phyloP scores from a whole-genome alignment of 2,113 vertebrate species.

The Sinocyclocheilus rhinocerous region DNA sequence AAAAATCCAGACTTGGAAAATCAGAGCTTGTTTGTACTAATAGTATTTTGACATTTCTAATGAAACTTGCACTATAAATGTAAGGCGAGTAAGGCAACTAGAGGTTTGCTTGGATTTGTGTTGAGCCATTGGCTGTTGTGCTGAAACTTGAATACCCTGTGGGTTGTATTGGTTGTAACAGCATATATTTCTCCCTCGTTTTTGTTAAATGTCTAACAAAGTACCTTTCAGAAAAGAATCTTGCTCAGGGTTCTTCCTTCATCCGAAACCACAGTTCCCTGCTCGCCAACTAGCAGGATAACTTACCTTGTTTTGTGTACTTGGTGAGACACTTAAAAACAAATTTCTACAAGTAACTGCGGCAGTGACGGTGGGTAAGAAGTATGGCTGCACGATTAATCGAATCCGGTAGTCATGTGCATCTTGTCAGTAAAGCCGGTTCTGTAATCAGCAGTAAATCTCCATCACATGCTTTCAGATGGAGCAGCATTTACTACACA shows the following conservation, averaged over 20 bases:
- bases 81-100: background rate
- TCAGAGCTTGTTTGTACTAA: background rate
- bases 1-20: background rate
- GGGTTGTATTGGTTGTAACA: conserved; percentile 2
- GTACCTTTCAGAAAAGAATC: background rate
- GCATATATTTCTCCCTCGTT: background rate
- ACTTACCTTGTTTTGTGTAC: too few species aligned
- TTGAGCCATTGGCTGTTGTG: conserved; percentile 2
- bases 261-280: background rate
- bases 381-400: too few species aligned
- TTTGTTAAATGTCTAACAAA: background rate
- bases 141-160: background rate
- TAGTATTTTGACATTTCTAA: background rate
- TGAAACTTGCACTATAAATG: background rate
- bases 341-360: background rate
- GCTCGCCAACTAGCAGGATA: background rate
- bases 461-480: too few species aligned
- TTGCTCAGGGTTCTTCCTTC: background rate
- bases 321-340: background rate
- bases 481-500: too few species aligned
- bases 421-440: too few species aligned
- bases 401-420: too few species aligned
- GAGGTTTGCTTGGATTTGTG: background rate
- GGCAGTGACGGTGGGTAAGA: conserved; percentile 20
- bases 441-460: too few species aligned